Evolutionary conservation across 2,888 invertebrate species (phyloP), one percentile per base, ranked within the genome.

Genomic region (Caenorhabditis zanzibari): DNA sequence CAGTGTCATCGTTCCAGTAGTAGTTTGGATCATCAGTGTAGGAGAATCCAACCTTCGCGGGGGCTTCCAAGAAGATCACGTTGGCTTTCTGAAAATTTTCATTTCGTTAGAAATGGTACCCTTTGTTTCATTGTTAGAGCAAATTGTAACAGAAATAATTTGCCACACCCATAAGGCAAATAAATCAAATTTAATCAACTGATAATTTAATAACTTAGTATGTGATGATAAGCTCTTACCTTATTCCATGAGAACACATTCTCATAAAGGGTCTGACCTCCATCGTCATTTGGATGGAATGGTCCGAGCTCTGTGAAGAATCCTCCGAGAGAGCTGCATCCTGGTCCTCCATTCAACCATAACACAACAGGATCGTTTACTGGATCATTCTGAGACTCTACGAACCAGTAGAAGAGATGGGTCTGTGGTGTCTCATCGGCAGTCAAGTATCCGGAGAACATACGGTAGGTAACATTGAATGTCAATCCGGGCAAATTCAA

Each of bases 31-130:
- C 92, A n/a, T 88, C 88, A 2, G 93, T 90, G 86, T 93, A 94
- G 0, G 94, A 94, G 86, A 92, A 94, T 5, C 94, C 94, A 52
- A 94, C 94, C 64, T 93, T 93, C n/a, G 93, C 93, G 14, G 94
- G 94, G 1, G 94, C 92, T 89, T 94, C 94, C 77, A 94, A 83
- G 87, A 93, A 94, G 68, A 94, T 76, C 81, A 94, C 93, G 86
- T 93, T 94, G 12, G 93, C 93, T 38, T 92, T 85, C 81, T 75
- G 47, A 19, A 75, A 79, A 19, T n/a, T n/a, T n/a, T n/a, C n/a
- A n/a, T n/a, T n/a, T 35, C 19, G 19, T 24, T n/a, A n/a, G 32
- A 32, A 32, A 32, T 7, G 28, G 7, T 32, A 7, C 32, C 32
- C n/a, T n/a, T n/a, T n/a, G n/a, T n/a, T n/a, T n/a, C n/a, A n/a